Base-by-base conservation (phyloP, 2,888 invertebrate genomes). In the Dryococelus australis region DNA sequence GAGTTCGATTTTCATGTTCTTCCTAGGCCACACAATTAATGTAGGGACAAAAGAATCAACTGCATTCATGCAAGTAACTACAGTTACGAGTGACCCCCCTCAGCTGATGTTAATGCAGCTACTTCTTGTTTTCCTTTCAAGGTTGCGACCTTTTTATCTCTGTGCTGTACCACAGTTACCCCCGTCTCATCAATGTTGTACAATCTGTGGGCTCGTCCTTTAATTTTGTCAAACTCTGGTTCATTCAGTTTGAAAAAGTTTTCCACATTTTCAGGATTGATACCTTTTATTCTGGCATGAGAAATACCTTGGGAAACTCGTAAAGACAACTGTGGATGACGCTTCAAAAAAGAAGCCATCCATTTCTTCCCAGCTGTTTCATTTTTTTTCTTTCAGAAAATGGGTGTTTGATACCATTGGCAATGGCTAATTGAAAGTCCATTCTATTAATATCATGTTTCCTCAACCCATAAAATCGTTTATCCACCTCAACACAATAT, bases 91-190 rank as follows among this genome's bases (percentile, higher is more conserved):
- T n/a, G n/a, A n/a, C n/a, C n/a, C n/a, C n/a, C n/a, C n/a, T n/a
- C n/a, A n/a, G 79, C 27, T 26, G 79, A 79, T 79, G 79, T 79
- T 79, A 79, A 79, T 27, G 79, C 79, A 79, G 79, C 79, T 9
- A 79, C 79, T 79, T 79, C 79, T 79, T 27, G 24, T 16, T 79
- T 79, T 27, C 79, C 79, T 27, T 79, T 79, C 27, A 26, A 27
- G 9, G 79, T 26, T 27, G 16, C 24, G n/a, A 79, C 79, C 79
- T 16, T 79, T 79, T 79, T 16, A 79, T 8, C 24, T 79, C n/a
- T n/a, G n/a, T n/a, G n/a, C n/a, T n/a, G n/a, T n/a, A n/a, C n/a
- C n/a, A n/a, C n/a, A n/a, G n/a, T n/a, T n/a, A n/a, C n/a, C n/a
- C n/a, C n/a, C n/a, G n/a, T n/a, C n/a, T n/a, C n/a, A n/a, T n/a